Percentiles rank a stretch among this genome's conserved stretches.
Conservation (phyloP, 2,797 vertebrate genomes). For the Muscicapa striata region DNA sequence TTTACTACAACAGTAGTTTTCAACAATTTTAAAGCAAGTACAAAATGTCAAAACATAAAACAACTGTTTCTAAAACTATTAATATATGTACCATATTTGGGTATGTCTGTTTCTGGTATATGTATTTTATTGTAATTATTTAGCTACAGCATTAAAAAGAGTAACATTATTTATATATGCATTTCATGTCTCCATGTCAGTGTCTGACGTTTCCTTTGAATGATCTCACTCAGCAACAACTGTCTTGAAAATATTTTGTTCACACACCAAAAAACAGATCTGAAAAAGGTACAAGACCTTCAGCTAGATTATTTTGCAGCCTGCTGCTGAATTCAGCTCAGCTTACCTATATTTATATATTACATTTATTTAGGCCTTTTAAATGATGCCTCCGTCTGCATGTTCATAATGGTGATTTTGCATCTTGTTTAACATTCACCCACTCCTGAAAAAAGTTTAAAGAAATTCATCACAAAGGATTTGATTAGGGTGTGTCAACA, state of each 20-base stretch:
- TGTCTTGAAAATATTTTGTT: slow-evolving; percentile 6
- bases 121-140: slow-evolving; percentile 16
- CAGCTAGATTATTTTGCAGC: not conserved
- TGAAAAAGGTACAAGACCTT: not conserved
- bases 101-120: not conserved
- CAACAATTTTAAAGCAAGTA: not conserved
- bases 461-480: not conserved
- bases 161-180: not conserved
- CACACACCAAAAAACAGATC: not conserved
- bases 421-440: not conserved
- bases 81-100: not conserved
- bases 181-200: not conserved
- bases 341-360: not conserved
- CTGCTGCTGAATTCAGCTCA: not conserved
- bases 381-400: not conserved
- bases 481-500: not conserved
- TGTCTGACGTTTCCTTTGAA: not conserved
- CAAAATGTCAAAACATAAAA: not conserved
- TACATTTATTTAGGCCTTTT: not conserved
- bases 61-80: not conserved
- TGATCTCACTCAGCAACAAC: slow-evolving; percentile 25
- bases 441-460: not conserved
- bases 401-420: not conserved
- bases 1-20: not conserved
- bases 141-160: not conserved